Percentiles rank a stretch among this genome's conserved stretches.
Evolutionary conservation across 2,888 invertebrate genomes (phyloP).

Genomic region (Temnothorax rugatulus): DNA sequence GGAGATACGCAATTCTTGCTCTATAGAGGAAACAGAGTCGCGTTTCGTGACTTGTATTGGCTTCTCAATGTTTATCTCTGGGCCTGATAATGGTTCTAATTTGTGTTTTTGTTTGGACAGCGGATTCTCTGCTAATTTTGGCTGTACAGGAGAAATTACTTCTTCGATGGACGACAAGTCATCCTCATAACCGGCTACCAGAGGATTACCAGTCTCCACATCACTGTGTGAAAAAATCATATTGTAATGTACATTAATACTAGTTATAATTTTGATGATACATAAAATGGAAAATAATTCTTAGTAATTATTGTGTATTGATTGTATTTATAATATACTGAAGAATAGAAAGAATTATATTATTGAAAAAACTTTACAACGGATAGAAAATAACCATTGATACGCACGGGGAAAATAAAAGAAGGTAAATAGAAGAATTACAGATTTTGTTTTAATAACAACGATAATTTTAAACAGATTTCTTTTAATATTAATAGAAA

Average conservation of each 20-base stretch:
- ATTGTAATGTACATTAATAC: not conserved
- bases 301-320: not conserved
- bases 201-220: constrained; percentile 91
- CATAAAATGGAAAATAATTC: constrained; percentile 24
- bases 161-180: constrained; percentile 92
- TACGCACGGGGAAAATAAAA: not conserved
- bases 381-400: no score
- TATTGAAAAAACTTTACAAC: not conserved
- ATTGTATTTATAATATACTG: not conserved
- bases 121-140: constrained; percentile 82
- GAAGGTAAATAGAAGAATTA: not conserved
- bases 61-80: constrained; percentile 75
- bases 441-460: not conserved
- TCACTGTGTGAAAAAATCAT: constrained; percentile 86
- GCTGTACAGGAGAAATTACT: constrained; percentile 79
- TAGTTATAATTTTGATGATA: not conserved
- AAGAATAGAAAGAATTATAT: not conserved
- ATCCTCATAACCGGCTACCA: constrained; percentile 94
- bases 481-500: not conserved
- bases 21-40: constrained; percentile 83
- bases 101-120: constrained; percentile 83
- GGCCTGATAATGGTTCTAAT: constrained; percentile 77
- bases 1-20: constrained; percentile 81
- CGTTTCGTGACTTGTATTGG: constrained; percentile 76
- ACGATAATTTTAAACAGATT: not conserved